Percentiles rank a stretch among this genome's conserved stretches.
phyloP scores from a whole-genome alignment of 2,888 invertebrate species.

The Pyrocoelia pectoralis region DNA sequence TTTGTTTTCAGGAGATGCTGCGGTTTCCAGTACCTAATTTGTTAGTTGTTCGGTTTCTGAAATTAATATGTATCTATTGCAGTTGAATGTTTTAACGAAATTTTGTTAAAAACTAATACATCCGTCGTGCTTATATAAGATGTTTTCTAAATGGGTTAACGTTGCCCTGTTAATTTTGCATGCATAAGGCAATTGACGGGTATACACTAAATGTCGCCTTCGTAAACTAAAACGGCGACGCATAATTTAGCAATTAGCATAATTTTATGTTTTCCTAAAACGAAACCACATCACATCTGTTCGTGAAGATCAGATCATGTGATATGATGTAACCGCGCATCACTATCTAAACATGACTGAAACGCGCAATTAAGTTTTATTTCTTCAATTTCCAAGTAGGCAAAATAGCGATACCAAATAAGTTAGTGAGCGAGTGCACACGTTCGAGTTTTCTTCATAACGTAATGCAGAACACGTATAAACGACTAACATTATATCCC shows the following conservation, averaged over 20 bases:
- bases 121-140: too few species aligned
- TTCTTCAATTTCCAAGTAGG: slow-evolving; percentile 23
- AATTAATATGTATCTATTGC: too few species aligned
- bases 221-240: slow-evolving; percentile 8
- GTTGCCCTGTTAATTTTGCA: slow-evolving; percentile 15
- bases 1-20: too few species aligned
- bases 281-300: slow-evolving; percentile 20
- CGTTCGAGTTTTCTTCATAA: slow-evolving; percentile 22
- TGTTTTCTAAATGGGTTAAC: too few species aligned
- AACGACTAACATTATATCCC: slow-evolving; percentile 46
- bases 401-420: slow-evolving; percentile 29
- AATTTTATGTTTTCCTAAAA: slow-evolving; percentile 24
- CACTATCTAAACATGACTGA: slow-evolving; percentile 3
- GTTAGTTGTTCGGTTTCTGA: too few species aligned
- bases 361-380: slow-evolving; percentile 20
- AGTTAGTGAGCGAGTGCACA: slow-evolving; percentile 23
- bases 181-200: slow-evolving; percentile 8
- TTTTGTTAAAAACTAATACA: too few species aligned
- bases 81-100: too few species aligned
- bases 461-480: slow-evolving; percentile 39
- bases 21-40: too few species aligned
- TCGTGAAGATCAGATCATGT: slow-evolving; percentile 4
- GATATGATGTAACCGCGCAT: neutral
- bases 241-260: slow-evolving; percentile 25
- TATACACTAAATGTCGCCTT: slow-evolving; percentile 2